These are phyloP conservation scores for Drosophila mulleri DNA, from an alignment of 2,888 invertebrate genomes.

Conservation along the genomic window DNA sequence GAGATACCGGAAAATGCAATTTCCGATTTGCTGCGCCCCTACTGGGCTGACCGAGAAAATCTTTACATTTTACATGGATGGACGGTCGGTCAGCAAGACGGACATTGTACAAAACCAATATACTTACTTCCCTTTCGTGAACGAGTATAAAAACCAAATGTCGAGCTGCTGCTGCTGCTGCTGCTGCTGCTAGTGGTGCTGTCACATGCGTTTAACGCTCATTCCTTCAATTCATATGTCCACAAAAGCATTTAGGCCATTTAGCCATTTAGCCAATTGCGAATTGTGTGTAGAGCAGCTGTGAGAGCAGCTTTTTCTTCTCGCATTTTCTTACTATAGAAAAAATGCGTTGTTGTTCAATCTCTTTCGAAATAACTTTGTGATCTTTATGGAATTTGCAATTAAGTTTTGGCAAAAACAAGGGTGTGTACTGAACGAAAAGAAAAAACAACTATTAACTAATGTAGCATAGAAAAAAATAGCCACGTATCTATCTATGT, in stretches of 20 bases:
- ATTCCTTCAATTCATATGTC: constrained; percentile 11
- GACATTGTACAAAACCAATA: too few relatives aligned
- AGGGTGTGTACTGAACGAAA: constrained; percentile 4
- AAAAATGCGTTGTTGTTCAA: constrained; percentile 10
- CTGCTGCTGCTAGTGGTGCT: background rate
- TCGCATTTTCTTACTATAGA: constrained; percentile 6
- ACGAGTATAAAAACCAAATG: background rate
- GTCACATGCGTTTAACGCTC: constrained; percentile 8
- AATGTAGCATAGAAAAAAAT: constrained; percentile 3
- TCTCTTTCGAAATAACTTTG: constrained; percentile 4
- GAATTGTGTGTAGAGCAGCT: constrained; percentile 9
- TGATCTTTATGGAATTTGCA: constrained; percentile 9
- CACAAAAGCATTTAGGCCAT: constrained; percentile 14
- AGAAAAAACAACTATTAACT: background rate
- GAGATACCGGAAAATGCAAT: too few relatives aligned
- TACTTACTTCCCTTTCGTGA: too few relatives aligned
- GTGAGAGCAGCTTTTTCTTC: constrained; percentile 13
- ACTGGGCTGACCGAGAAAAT: too few relatives aligned
- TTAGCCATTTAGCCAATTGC: constrained; percentile 15
- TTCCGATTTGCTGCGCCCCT: too few relatives aligned
- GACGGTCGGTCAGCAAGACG: too few relatives aligned
- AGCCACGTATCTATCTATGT: too few relatives aligned
- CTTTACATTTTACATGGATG: too few relatives aligned
- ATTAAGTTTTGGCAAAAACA: constrained; percentile 9
- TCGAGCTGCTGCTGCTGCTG: background rate